Base-by-base conservation (phyloP, 2,113 vertebrate species). In the Notothenia coriiceps region DNA sequence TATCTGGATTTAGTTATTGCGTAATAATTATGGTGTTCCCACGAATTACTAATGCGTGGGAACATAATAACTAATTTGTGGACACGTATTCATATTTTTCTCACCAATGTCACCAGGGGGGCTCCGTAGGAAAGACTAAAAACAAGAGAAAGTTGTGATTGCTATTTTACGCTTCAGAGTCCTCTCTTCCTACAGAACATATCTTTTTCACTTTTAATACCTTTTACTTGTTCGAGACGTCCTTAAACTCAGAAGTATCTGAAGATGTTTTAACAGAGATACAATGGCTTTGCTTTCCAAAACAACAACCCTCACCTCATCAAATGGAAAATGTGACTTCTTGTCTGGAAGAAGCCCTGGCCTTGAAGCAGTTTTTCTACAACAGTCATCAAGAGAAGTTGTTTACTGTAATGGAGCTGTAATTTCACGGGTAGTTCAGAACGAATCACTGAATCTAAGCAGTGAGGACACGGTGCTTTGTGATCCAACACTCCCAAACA, bases 391-490 rank as follows among this genome's bases (percentile, higher is more conserved):
- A 76, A 67, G 60, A 15, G 47, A 50, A 77, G 56, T 25, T 79
- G 76, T 88, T 88, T 89, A 86, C 77, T 82, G 83, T 70, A 88
- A 78, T 73, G 22, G 29, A 80, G 80, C 64, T 70, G 73, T 85
- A 79, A 73, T 84, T 72, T 74, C 74, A 82, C 40, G 83, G 72
- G 52, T 80, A 79, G 79, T 86, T 89, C 74, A 64, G 40, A 80
- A 62, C 63, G 68, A 89, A 86, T 65, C 82, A 22, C 64, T 73
- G 74, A 74, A 87, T 88, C 73, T 85, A 85, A 86, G 75, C 62
- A 79, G 59, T 25, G 60, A 86, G 60, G 86, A 84, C 46, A 71
- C 5, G 5, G 20, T 50, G 70, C 64, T 14, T 47, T 68, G 56
- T 55, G 70, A 86, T 84, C 82, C 83, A 85, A 71, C 74, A 51